These are phyloP conservation scores for Apogon hyalosoma DNA, from an alignment of 2,797 vertebrate species.

Conservation along the genomic window DNA sequence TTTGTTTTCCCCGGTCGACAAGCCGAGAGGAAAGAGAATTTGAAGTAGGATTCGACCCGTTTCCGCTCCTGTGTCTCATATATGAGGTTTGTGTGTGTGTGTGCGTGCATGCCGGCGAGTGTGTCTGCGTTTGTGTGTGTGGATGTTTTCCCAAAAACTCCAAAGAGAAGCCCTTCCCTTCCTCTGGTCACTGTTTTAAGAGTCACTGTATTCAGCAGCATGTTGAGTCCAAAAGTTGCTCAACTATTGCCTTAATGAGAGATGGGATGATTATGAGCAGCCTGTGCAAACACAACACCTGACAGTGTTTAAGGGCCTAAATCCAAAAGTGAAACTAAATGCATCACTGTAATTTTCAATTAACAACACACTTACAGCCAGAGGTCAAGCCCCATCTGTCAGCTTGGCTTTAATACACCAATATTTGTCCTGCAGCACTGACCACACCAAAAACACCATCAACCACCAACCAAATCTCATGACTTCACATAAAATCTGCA, in stretches of 20 bases:
- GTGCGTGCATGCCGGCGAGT: conserved; percentile 22
- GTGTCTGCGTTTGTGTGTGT: conserved; percentile 39
- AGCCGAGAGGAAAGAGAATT: conserved; percentile 91
- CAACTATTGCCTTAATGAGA: conserved; percentile 16
- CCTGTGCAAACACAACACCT: neutral
- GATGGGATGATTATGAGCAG: conserved; percentile 10
- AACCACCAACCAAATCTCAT: conserved; percentile 28
- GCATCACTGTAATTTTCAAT: neutral
- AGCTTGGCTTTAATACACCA: conserved; percentile 9
- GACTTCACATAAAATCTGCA: conserved; percentile 35
- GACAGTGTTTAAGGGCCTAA: conserved; percentile 10
- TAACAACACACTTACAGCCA: neutral
- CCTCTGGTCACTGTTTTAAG: conserved; percentile 21
- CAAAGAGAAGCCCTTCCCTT: conserved; percentile 49
- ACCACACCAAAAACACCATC: conserved; percentile 28
- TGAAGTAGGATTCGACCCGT: conserved; percentile 92
- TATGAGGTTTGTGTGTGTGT: conserved; percentile 78
- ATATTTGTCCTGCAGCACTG: conserved; percentile 24
- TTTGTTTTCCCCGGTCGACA: conserved; percentile 91
- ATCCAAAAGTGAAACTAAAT: conserved; percentile 5
- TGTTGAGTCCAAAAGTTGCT: conserved; percentile 39
- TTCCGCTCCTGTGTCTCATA: conserved; percentile 88
- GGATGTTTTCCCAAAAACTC: conserved; percentile 38
- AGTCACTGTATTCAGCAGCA: conserved; percentile 23
- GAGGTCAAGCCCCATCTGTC: conserved; percentile 26